phyloP scores from a whole-genome alignment of 2,888 invertebrate genomes.

The Coleophora flavipennella region DNA sequence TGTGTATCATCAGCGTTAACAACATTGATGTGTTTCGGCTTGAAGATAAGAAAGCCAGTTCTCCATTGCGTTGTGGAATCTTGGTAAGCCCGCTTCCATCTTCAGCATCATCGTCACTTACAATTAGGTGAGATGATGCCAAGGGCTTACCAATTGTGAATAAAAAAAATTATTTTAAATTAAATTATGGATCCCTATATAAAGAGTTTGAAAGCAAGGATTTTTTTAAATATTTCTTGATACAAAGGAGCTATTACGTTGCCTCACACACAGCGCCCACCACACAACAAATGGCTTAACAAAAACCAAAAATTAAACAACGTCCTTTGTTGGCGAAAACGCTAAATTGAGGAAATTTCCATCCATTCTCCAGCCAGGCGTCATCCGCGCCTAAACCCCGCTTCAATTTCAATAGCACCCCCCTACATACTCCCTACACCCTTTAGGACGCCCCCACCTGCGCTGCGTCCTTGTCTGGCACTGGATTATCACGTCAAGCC shows the following conservation, averaged over 20 bases:
- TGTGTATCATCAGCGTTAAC: too few species aligned
- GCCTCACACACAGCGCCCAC: slow-evolving; percentile 17
- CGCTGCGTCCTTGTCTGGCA: slow-evolving; percentile 31
- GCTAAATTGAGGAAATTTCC: slow-evolving; percentile 73
- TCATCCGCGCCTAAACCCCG: slow-evolving; percentile 72
- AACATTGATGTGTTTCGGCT: too few species aligned
- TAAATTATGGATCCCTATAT: too few species aligned
- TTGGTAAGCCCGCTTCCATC: too few species aligned
- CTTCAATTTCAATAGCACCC: slow-evolving; percentile 72
- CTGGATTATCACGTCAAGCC: slow-evolving; percentile 16
- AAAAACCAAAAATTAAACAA: slow-evolving; percentile 72
- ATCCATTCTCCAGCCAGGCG: slow-evolving; percentile 72
- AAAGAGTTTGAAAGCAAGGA: too few species aligned
- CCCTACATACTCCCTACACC: slow-evolving; percentile 68
- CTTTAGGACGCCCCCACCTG: slow-evolving; percentile 67
- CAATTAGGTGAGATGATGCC: too few species aligned
- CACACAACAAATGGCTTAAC: slow-evolving; percentile 52
- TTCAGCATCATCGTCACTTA: too few species aligned
- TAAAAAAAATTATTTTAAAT: too few species aligned
- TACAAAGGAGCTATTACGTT: slow-evolving; percentile 1
- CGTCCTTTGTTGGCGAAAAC: slow-evolving; percentile 70
- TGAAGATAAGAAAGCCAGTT: too few species aligned
- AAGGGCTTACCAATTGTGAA: too few species aligned
- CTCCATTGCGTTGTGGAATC: too few species aligned
- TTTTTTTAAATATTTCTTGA: slow-evolving; percentile 1